Base-by-base conservation (phyloP, 2,797 vertebrate species). In the Aphelocoma californica region DNA sequence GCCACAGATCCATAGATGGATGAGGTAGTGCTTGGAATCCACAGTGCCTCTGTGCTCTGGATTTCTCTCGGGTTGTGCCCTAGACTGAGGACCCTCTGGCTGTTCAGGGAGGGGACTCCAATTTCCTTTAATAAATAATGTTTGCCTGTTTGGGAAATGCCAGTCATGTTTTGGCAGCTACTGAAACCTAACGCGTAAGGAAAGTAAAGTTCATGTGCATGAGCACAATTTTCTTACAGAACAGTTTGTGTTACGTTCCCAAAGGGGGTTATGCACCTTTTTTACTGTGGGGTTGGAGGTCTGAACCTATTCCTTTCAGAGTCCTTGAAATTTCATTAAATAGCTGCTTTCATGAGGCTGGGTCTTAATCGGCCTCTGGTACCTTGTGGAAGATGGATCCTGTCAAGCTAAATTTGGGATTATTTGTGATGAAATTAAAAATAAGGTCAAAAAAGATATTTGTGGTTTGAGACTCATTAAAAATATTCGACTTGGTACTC, bases 401-500 rank as follows among this genome's bases (percentile, higher is more conserved):
- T 62, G 54, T 93, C 74, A 91, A 82, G 60, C 13, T 92, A 92
- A 84, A 85, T n/a, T 67, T 89, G 71, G 64, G 57, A 89, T 91
- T 94, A 81, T 84, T 95, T 93, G 64, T 85, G 86, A 94, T 86
- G 45, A 95, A 93, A 95, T 94, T 80, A 87, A 95, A 97, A 95
- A 89, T 93, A 92, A 70, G 60, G 88, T 87, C 88, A 89, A 74
- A 92, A 87, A 94, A 89, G 90, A 90, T 89, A 82, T 64, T 95
- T 97, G 95, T 89, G 95, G 94, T 71, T 94, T 95, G 85, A 93
- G 72, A 90, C 90, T 90, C 85, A 81, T 81, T 89, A 93, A 93
- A 97, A 97, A 95, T 97, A 96, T 94, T 97, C 95, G 74, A 92
- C 78, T 93, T 95, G 85, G 93, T 97, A 70, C 78, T 96, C 87